These are phyloP conservation scores for Limnephilus lunatus DNA, from an alignment of 2,888 invertebrate species.

Conservation along the genomic window DNA sequence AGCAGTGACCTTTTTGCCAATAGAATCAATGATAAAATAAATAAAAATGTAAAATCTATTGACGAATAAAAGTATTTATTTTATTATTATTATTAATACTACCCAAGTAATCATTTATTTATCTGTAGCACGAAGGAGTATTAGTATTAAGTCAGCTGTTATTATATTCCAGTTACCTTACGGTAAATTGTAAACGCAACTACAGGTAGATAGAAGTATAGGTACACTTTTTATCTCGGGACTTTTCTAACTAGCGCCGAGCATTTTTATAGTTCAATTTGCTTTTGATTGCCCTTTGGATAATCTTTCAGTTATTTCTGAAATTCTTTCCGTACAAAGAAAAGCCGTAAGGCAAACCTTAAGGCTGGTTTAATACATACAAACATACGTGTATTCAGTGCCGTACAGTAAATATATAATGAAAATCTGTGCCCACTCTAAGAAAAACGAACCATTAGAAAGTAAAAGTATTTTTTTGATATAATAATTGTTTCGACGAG, in stretches of 20 bases:
- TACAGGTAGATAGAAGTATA: background rate
- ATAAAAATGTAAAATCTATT: too few species aligned
- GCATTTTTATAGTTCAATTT: constrained; percentile 18
- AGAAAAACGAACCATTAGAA: too few species aligned
- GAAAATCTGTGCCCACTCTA: too few species aligned
- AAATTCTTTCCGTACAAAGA: background rate
- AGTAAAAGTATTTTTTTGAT: too few species aligned
- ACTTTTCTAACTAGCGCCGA: background rate
- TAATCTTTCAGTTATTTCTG: constrained; percentile 12
- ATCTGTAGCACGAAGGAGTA: background rate
- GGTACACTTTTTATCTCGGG: background rate
- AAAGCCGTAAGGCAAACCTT: background rate
- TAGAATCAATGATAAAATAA: too few species aligned
- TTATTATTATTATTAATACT: background rate
- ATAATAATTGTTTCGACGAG: too few species aligned
- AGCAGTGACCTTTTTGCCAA: too few species aligned
- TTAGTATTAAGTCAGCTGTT: background rate
- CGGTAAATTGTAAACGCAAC: constrained; percentile 2
- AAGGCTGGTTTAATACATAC: background rate
- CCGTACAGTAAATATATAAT: too few species aligned
- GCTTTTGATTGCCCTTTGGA: constrained; percentile 22
- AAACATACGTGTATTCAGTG: background rate
- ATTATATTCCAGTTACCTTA: background rate
- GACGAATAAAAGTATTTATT: too few species aligned
- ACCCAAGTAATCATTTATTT: background rate